Conservation (phyloP, 35 echinoderm and acorn worm genomes). For the Apostichopus japonicus region DNA sequence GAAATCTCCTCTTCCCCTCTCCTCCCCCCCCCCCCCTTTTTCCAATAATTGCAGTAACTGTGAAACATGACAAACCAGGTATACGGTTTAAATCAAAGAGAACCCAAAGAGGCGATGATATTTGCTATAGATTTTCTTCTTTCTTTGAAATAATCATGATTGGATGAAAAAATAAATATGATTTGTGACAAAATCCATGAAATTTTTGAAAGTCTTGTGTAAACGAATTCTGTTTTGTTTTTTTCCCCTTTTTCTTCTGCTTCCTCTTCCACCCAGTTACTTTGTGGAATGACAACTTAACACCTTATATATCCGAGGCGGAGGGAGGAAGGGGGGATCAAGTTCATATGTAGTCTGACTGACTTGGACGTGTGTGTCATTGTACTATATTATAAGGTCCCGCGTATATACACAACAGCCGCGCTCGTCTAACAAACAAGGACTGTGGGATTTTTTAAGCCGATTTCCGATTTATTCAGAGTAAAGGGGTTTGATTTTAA, state of each 20-base stretch:
- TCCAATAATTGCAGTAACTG: not conserved
- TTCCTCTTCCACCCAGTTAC: not conserved
- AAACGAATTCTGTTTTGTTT: not conserved
- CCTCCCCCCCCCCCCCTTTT: not conserved
- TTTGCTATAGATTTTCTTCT: not conserved
- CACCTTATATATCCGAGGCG: not conserved
- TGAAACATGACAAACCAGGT: not conserved
- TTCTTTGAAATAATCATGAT: not conserved
- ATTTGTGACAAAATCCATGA: constrained; percentile 51
- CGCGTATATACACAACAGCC: not conserved
- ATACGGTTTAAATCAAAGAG: not conserved
- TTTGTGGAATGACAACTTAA: constrained; percentile 40
- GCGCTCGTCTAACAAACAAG: constrained; percentile 26
- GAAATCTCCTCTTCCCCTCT: not conserved
- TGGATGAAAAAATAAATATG: constrained; percentile 22
- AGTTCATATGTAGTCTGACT: not conserved
- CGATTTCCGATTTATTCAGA: constrained; percentile 48
- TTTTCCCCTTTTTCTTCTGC: too few species aligned
- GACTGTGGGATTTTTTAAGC: constrained; percentile 39
- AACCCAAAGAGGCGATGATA: not conserved
- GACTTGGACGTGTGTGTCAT: constrained; percentile 3
- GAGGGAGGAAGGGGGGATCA: not conserved
- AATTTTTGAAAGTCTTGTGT: constrained; percentile 48
- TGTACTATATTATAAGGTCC: constrained; percentile 29
- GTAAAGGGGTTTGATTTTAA: constrained; percentile 39